A percentile compares a stretch with the other conserved stretches of the same genome.
Conservation (phyloP, 2,113 vertebrate species). For the Pelecanus crispus region DNA sequence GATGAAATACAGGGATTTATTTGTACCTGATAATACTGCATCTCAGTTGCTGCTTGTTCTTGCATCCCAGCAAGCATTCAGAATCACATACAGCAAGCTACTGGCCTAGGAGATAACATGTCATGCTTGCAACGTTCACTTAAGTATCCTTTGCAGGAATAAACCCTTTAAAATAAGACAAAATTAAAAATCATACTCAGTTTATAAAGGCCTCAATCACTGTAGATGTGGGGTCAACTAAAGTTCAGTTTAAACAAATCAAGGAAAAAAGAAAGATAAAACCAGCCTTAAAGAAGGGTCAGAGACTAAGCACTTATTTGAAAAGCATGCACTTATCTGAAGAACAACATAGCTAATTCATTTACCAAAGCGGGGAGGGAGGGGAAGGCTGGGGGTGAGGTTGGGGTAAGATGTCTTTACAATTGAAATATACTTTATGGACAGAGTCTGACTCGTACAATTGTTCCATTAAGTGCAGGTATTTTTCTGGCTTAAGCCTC, state of each 20-base stretch:
- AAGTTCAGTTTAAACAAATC: conserved; percentile 27
- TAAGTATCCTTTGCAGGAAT: background rate
- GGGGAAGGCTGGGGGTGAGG: background rate
- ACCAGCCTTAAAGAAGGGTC: background rate
- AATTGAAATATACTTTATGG: background rate
- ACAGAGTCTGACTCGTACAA: background rate
- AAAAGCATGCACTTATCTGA: background rate
- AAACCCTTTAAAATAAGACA: background rate
- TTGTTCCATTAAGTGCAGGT: background rate
- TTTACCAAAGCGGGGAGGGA: background rate
- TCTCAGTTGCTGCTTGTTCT: background rate
- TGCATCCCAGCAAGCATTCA: background rate
- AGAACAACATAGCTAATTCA: background rate
- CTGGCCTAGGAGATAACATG: background rate
- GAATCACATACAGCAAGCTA: background rate
- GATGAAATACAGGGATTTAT: background rate
- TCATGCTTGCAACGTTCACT: background rate
- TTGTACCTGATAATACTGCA: background rate
- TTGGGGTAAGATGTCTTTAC: background rate
- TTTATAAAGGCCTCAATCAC: background rate
- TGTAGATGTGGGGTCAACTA: background rate
- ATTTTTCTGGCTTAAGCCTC: background rate
- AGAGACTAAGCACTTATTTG: background rate
- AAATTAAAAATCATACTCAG: background rate
- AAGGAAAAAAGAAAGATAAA: background rate